Base-by-base conservation (phyloP, 2,888 invertebrate genomes). In the Saturnia pavonia region DNA sequence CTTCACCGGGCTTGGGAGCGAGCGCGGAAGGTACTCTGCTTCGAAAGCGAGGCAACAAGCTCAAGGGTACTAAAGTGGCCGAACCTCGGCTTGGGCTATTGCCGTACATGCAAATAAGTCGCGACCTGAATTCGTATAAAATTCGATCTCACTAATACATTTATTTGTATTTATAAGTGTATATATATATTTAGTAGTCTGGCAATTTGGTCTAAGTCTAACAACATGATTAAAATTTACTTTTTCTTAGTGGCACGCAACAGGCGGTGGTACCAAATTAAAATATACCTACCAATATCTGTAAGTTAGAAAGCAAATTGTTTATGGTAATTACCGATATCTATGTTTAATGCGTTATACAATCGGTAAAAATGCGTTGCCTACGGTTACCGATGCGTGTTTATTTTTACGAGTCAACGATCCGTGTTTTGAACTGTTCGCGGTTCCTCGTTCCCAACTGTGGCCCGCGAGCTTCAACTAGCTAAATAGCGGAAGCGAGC, bases 401-500 rank as follows among this genome's bases (percentile, higher is more conserved):
- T 90, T 90, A 86, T 88, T 88, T 88, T 85, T 78, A 85, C 86
- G 78, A 85, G 84, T 83, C 83, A 84, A 84, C 84, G 85, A 85
- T 85, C 82, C 84, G 81, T 82, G 80, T 82, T 83, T 82, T 79
- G 79, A 79, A 80, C 81, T 77, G 79, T 75, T 73, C 73, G 79
- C 77, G 76, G 83, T 85, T 83, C 80, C 83, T 82, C 80, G 81
- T 80, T 83, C 72, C 76, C 77, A 75, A 81, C 80, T 79, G 76
- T 77, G 78, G 77, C 72, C 74, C 76, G 73, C 77, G 74, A 75
- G 77, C 71, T 71, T 76, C 78, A 78, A 77, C 80, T 78, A 78
- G 80, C 75, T 77, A 75, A 84, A 85, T 80, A 86, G 87, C 92
- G 92, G 92, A 92, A 92, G 87, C 88, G 85, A 86, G 81, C 79